phyloP scores from a whole-genome alignment of 2,888 invertebrate genomes.

The Caenorhabditis virilis region DNA sequence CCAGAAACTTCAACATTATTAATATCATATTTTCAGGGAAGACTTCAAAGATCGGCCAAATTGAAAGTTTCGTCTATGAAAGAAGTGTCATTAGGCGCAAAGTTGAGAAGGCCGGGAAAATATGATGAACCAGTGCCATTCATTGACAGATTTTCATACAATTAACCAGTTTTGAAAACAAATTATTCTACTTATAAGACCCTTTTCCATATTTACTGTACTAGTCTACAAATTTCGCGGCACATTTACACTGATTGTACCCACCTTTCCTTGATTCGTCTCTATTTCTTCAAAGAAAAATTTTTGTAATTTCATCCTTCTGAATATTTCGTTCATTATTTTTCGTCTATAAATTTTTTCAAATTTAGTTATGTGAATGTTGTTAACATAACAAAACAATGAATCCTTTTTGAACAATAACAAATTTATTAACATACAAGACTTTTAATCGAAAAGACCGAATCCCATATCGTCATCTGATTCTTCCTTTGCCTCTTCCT shows the following conservation, averaged over 20 bases:
- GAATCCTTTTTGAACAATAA: conserved; percentile 18
- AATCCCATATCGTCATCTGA: conserved; percentile 60
- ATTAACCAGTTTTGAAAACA: no score
- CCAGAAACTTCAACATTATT: background rate
- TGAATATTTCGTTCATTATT: no score
- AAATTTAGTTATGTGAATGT: no score
- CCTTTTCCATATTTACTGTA: conserved; percentile 9
- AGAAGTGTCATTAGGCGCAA: conserved; percentile 24
- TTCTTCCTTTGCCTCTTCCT: conserved; percentile 56
- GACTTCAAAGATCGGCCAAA: background rate
- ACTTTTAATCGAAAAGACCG: conserved; percentile 60
- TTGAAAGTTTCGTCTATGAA: conserved; percentile 10
- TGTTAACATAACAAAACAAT: no score
- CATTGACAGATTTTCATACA: conserved; percentile 22
- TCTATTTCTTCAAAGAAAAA: conserved; percentile 18
- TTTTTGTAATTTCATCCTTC: no score
- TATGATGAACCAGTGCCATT: conserved; percentile 42
- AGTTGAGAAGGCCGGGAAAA: conserved; percentile 44
- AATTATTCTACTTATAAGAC: no score
- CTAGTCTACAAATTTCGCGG: no score
- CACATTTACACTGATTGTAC: no score
- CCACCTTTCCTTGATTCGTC: conserved; percentile 26
- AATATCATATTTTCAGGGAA: background rate
- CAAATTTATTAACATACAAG: conserved; percentile 42
- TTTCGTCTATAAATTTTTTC: no score